Evolutionary conservation across 1,140 invertebrate genomes (phyloP), one percentile per base, ranked within the genome.

Genomic region (Pararge aegeria): DNA sequence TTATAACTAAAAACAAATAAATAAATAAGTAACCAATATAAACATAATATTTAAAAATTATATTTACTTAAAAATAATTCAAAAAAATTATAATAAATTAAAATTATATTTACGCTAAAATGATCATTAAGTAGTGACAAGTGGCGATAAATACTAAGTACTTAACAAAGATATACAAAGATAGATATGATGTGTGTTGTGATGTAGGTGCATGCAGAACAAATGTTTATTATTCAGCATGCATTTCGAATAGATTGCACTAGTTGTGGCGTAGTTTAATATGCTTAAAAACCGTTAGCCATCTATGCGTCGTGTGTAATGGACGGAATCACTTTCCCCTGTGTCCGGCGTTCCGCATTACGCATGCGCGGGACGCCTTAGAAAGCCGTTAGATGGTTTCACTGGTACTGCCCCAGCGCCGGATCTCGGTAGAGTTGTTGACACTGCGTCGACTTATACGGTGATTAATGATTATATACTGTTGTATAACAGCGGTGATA

Each of bases 301-400:
- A 0, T 12, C 30, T 27, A 27, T 27, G 27, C 5, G 1, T 9
- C 10, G 27, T 27, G 12, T 34, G 30, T 10, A 12, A 24, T 24
- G 24, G 30, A 34, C 30, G 30, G 30, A 34, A 34, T n/a, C 30
- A 34, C 30, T 34, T 34, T 34, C 30, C 30, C 30, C 30, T 9
- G 30, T 12, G 30, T 34, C 30, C 30, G 30, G 30, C 0, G 30
- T 34, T 34, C 30, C 30, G 30, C 30, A 34, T 34, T 34, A 34
- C 30, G 30, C 30, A 34, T 34, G 30, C 30, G 30, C 30, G 30
- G 30, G 30, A 34, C 30, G 30, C 30, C 30, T 34, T 34, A 34
- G 30, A 34, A 34, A 34, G 30, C 30, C 30, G 30, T 34, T 34
- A 34, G 30, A 34, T 34, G 30, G 30, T 34, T 34, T 34, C 30